phyloP scores from a whole-genome alignment of 2,888 invertebrate species.

The Drosophila mayaguana region DNA sequence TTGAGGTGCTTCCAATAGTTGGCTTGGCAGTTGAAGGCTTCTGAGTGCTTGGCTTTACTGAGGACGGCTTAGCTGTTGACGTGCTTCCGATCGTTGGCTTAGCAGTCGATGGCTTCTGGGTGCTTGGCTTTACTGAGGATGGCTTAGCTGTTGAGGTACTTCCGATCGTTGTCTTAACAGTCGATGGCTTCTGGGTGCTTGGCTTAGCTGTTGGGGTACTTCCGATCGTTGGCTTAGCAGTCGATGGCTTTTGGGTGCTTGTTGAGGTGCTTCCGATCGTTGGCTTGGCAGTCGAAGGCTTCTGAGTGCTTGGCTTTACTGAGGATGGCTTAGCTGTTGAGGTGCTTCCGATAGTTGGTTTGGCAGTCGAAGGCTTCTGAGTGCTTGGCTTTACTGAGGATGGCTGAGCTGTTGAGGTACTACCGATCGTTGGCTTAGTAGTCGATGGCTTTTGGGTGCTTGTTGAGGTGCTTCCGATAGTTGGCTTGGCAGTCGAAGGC shows the following conservation, averaged over 20 bases:
- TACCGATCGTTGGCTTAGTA: neutral
- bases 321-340: neutral
- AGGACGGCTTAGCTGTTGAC: neutral
- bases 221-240: neutral
- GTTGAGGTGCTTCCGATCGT: neutral
- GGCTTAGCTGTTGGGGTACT: neutral
- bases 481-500: too few relatives aligned
- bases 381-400: too few relatives aligned
- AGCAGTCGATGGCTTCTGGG: neutral
- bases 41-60: too few relatives aligned
- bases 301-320: neutral
- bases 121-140: neutral
- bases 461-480: too few relatives aligned
- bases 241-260: too few relatives aligned
- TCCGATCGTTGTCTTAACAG: neutral
- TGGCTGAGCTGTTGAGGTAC: too few relatives aligned
- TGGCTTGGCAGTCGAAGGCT: neutral
- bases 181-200: neutral
- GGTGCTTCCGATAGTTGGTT: constrained; percentile 6
- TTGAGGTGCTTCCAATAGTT: neutral
- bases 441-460: too few relatives aligned
- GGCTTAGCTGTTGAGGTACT: too few relatives aligned
- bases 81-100: neutral
- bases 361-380: too few relatives aligned
- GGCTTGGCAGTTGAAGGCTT: constrained; percentile 4